A percentile compares a stretch with the other conserved stretches of the same genome.
phyloP scores from a whole-genome alignment of 2,888 invertebrate genomes.

The Amiota mariae region DNA sequence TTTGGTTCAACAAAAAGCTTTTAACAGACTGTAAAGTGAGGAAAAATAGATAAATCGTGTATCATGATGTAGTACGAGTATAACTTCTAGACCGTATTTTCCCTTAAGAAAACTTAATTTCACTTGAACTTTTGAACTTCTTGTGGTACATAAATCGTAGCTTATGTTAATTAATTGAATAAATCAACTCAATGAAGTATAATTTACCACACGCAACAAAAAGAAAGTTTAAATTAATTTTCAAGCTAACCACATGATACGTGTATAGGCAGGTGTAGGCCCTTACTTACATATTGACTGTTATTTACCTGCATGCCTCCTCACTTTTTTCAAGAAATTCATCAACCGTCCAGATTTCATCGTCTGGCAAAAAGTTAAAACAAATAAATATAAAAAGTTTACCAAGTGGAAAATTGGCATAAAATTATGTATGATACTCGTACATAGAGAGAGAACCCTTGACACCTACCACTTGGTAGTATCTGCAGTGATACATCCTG shows the following conservation, averaged over 20 bases:
- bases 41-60: too few species aligned
- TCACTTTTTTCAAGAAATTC: constrained; percentile 89
- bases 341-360: constrained; percentile 90
- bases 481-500: constrained; percentile 87
- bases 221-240: constrained; percentile 51
- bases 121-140: neutral
- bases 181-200: constrained; percentile 48
- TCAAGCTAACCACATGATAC: constrained; percentile 41
- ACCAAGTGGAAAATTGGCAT: constrained; percentile 40
- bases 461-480: constrained; percentile 78
- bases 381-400: constrained; percentile 60
- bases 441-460: too few species aligned
- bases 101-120: too few species aligned
- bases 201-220: constrained; percentile 22
- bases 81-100: too few species aligned
- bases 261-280: constrained; percentile 37
- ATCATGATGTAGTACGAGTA: too few species aligned
- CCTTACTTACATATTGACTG: neutral
- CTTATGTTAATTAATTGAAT: constrained; percentile 51
- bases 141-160: constrained; percentile 7
- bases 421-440: constrained; percentile 26
- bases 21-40: constrained; percentile 27
- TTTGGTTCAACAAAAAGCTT: constrained; percentile 48
- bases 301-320: constrained; percentile 80
- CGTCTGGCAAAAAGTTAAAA: constrained; percentile 73